Conservation (phyloP, 2,113 vertebrate genomes). For the Trichomycterus rosablanca region DNA sequence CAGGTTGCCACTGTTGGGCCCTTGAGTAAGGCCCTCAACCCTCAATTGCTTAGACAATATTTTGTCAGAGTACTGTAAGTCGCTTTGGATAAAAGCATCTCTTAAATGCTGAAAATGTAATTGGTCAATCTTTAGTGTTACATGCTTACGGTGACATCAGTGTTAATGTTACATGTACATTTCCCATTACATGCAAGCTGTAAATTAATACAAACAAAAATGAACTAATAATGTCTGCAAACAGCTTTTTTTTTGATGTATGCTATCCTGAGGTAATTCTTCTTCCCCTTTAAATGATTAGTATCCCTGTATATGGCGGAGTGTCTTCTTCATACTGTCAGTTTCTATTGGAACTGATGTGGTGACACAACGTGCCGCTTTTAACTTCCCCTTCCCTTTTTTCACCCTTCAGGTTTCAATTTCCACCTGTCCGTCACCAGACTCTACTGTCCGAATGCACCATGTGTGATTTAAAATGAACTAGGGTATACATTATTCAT, state of each 20-base stretch:
- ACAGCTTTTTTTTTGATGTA: no score
- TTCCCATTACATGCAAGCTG: conserved; percentile 6
- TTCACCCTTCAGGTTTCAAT: conserved; percentile 57
- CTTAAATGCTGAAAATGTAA: no score
- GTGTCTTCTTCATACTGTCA: conserved; percentile 38
- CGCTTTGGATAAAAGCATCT: no score
- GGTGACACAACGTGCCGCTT: conserved; percentile 50
- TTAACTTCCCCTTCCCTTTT: conserved; percentile 52
- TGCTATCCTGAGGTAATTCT: no score
- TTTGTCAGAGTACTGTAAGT: no score
- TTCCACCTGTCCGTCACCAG: conserved; percentile 52
- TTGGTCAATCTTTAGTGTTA: no score
- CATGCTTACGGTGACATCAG: no score
- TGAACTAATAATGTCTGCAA: background rate
- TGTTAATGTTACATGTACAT: no score
- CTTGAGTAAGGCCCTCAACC: no score
- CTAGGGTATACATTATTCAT: conserved; percentile 77
- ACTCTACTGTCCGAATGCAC: conserved; percentile 59
- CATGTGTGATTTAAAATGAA: conserved; percentile 62
- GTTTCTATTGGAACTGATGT: conserved; percentile 56
- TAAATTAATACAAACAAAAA: background rate
- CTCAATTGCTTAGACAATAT: no score
- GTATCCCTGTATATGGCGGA: conserved; percentile 1
- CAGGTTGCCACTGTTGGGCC: no score
- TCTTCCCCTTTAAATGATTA: conserved; percentile 11